These are phyloP conservation scores for Clytia hemisphaerica DNA, from an alignment of 30 jellyfish, hydroid and myxozoan genomes.

Conservation along the genomic window DNA sequence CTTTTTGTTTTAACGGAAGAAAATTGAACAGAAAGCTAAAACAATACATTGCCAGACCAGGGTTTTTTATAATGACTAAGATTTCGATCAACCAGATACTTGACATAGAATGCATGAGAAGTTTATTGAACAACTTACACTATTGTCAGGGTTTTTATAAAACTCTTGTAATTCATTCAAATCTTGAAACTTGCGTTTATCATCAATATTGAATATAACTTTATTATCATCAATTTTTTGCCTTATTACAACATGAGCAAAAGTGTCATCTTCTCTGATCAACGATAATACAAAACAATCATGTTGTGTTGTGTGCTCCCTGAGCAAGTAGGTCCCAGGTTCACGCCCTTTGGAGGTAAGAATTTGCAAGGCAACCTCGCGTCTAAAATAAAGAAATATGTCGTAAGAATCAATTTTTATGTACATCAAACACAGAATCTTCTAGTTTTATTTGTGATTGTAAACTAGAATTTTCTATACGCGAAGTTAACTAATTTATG, in stretches of 20 bases:
- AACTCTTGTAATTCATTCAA: conserved; percentile 1
- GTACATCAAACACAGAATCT: too few relatives aligned
- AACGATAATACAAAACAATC: background rate
- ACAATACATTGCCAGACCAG: too few relatives aligned
- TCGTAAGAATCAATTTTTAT: too few relatives aligned
- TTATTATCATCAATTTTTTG: background rate
- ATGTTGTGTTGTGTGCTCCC: conserved; percentile 23
- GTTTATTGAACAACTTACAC: background rate
- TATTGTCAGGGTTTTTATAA: background rate
- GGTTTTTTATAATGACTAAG: too few relatives aligned
- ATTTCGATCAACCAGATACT: too few relatives aligned
- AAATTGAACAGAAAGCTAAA: too few relatives aligned
- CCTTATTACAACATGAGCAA: conserved; percentile 2
- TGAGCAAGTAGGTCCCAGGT: conserved; percentile 21
- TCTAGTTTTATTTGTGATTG: too few relatives aligned
- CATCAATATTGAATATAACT: background rate
- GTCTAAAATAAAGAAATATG: background rate
- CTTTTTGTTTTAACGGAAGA: too few relatives aligned
- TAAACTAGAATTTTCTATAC: too few relatives aligned
- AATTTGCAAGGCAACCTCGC: conserved; percentile 4
- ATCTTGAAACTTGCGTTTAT: background rate
- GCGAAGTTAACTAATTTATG: too few relatives aligned
- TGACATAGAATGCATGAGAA: too few relatives aligned
- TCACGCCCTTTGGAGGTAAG: conserved; percentile 20
- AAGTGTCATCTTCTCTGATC: conserved; percentile 3